Conservation (phyloP, 2,797 vertebrate genomes). For the Sebastes diploproa region DNA sequence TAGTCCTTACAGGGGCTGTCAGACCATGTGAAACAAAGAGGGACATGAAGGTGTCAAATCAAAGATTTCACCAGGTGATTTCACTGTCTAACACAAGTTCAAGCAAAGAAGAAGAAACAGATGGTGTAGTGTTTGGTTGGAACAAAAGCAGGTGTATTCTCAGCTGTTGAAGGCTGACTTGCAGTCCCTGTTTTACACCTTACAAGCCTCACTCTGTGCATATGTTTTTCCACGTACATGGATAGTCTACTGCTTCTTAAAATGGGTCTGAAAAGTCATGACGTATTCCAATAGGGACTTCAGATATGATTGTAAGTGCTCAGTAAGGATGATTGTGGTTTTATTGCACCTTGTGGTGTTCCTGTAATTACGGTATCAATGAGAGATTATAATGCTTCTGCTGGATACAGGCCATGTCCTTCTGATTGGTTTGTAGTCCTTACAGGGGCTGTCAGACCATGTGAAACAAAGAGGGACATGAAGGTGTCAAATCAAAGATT, state of each 20-base stretch:
- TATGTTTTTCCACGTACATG: background rate
- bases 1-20: background rate
- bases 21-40: background rate
- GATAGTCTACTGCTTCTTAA: no score
- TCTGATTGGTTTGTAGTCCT: constrained; percentile 6
- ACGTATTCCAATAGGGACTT: no score
- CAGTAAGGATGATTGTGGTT: no score
- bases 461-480: background rate
- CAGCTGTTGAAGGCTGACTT: background rate
- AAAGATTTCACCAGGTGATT: background rate
- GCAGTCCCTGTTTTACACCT: background rate
- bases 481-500: background rate
- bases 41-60: background rate
- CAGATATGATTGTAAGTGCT: no score
- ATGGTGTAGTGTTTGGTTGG: background rate
- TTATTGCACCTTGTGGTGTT: no score
- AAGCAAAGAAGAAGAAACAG: background rate
- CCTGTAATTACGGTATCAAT: background rate
- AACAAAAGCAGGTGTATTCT: background rate
- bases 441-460: background rate
- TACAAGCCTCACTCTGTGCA: background rate
- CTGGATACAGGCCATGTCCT: constrained; percentile 24
- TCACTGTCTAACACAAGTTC: background rate
- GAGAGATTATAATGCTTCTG: constrained; percentile 4
- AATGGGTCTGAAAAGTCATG: no score